phyloP scores from a whole-genome alignment of 2,113 vertebrate genomes.

The Onychorhynchus coronatus region DNA sequence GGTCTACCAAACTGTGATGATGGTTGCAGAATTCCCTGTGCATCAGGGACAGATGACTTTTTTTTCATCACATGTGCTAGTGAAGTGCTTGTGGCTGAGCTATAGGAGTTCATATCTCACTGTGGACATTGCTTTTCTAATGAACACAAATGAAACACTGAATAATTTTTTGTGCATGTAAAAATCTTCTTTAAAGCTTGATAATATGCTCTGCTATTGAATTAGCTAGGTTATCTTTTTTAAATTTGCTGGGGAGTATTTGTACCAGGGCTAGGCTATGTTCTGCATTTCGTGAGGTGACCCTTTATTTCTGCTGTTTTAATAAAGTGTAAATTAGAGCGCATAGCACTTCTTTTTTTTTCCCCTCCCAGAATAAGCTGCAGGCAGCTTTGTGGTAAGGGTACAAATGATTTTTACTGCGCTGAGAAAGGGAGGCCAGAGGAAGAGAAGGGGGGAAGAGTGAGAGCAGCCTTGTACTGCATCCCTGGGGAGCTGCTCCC shows the following conservation, averaged over 20 bases:
- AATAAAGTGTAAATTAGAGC: neutral
- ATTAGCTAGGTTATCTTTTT: neutral
- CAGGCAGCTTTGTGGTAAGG: neutral
- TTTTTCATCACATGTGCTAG: neutral
- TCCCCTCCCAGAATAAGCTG: neutral
- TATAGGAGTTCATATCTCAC: neutral
- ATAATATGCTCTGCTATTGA: neutral
- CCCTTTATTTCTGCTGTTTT: neutral
- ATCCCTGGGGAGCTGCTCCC: neutral
- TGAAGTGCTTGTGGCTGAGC: neutral
- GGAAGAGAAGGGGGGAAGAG: neutral
- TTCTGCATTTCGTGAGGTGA: neutral
- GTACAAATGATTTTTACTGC: neutral
- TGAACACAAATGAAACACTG: neutral
- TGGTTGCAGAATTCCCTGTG: neutral
- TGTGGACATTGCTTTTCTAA: neutral
- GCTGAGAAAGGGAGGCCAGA: neutral
- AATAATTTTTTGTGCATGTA: neutral
- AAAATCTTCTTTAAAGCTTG: neutral
- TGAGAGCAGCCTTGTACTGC: neutral
- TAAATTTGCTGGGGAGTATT: neutral
- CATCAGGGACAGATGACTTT: neutral
- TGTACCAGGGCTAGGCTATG: neutral
- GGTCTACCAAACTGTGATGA: neutral
- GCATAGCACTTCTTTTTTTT: neutral